phyloP scores from a whole-genome alignment of 2,113 vertebrate genomes.

The Phrynocephalus versicolor region DNA sequence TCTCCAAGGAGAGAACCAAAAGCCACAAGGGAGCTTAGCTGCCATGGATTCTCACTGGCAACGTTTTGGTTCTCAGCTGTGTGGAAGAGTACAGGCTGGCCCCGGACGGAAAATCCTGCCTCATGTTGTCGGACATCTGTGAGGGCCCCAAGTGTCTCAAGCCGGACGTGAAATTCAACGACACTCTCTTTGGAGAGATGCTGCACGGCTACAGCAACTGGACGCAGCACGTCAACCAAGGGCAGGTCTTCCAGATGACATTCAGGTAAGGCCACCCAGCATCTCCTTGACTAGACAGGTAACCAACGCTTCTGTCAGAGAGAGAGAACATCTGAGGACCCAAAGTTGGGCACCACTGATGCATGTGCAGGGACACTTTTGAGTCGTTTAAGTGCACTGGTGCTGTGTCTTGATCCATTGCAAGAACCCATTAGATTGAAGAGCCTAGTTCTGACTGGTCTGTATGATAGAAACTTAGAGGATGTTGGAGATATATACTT shows the following conservation, averaged over 20 bases:
- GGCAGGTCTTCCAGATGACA: conserved; percentile 97
- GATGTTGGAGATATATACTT: accelerated
- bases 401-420: too few relatives aligned
- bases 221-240: conserved; percentile 91
- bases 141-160: conserved; percentile 90
- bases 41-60: neutral
- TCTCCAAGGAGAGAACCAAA: neutral
- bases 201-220: conserved; percentile 96
- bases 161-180: conserved; percentile 87
- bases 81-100: conserved; percentile 97
- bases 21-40: neutral
- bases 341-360: too few relatives aligned
- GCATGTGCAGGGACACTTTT: too few relatives aligned
- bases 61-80: conserved; percentile 77
- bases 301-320: too few relatives aligned
- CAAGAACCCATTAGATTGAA: neutral
- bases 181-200: conserved; percentile 97
- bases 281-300: too few relatives aligned
- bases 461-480: neutral
- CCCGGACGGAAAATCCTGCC: conserved; percentile 91
- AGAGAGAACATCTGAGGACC: too few relatives aligned
- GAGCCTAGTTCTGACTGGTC: neutral
- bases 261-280: conserved; percentile 82
- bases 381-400: too few relatives aligned
- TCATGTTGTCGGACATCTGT: conserved; percentile 91